Conservation (phyloP, 1,140 invertebrate species). For the Ceratitis capitata region DNA sequence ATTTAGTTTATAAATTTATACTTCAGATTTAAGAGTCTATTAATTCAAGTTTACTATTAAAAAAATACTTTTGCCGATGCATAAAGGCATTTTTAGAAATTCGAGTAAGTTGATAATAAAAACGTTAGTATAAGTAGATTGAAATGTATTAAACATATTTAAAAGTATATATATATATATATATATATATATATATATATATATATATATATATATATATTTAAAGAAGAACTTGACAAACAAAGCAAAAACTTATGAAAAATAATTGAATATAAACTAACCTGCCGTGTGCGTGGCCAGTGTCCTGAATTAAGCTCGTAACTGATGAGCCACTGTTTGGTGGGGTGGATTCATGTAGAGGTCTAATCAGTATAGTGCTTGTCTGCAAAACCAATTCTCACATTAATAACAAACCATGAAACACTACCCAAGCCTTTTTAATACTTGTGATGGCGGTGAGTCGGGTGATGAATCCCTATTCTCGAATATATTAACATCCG, state of each 20-base stretch:
- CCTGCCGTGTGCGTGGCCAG: conserved; percentile 50
- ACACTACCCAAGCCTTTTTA: background rate
- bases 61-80: no score
- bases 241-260: background rate
- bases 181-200: no score
- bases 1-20: no score
- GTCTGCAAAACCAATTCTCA: conserved; percentile 50
- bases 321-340: conserved; percentile 57
- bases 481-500: conserved; percentile 61
- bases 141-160: no score
- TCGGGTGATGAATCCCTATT: conserved; percentile 61
- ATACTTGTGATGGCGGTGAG: conserved; percentile 62
- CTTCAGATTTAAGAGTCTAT: no score
- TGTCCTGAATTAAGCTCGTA: conserved; percentile 58
- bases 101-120: no score
- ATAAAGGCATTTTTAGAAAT: no score
- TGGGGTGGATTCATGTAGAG: conserved; percentile 61
- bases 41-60: no score
- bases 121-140: no score
- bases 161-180: no score
- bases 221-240: background rate
- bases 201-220: no score
- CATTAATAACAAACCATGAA: no score
- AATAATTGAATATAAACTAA: conserved; percentile 38
- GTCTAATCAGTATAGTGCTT: conserved; percentile 63